phyloP scores from a whole-genome alignment of 2,888 invertebrate species.

The Meteorus cinctellus region DNA sequence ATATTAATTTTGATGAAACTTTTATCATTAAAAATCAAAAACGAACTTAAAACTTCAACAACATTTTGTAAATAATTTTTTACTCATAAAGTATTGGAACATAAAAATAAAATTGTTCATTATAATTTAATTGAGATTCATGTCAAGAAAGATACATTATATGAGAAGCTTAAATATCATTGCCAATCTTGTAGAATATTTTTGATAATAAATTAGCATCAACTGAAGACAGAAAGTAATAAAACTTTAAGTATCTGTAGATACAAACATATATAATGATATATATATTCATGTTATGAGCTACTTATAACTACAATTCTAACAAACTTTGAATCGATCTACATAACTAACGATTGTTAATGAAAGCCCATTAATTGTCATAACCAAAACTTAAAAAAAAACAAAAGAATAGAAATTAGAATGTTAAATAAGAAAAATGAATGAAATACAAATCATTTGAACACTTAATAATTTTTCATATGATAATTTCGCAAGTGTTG shows the following conservation, averaged over 20 bases:
- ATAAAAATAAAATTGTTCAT: no score
- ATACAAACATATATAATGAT: background rate
- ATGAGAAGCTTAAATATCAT: background rate
- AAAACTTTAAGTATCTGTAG: background rate
- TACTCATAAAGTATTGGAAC: no score
- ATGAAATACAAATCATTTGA: no score
- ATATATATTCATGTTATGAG: background rate
- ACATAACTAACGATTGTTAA: background rate
- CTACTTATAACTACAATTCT: background rate
- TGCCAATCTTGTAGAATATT: background rate
- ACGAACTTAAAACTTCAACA: no score
- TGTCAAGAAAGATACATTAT: background rate
- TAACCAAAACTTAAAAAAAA: no score
- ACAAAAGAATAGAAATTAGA: no score
- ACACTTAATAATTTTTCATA: no score
- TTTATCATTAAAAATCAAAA: no score
- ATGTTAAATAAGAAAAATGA: no score
- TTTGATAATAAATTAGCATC: constrained; percentile 1
- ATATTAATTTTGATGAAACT: no score
- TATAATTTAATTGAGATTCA: background rate
- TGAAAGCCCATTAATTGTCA: no score
- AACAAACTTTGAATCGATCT: constrained; percentile 3
- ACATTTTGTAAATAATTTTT: no score
- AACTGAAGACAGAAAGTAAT: background rate
- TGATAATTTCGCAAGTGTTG: background rate